These are phyloP conservation scores for Fistularia commersonii DNA, from an alignment of 2,797 vertebrate genomes.

Conservation along the genomic window DNA sequence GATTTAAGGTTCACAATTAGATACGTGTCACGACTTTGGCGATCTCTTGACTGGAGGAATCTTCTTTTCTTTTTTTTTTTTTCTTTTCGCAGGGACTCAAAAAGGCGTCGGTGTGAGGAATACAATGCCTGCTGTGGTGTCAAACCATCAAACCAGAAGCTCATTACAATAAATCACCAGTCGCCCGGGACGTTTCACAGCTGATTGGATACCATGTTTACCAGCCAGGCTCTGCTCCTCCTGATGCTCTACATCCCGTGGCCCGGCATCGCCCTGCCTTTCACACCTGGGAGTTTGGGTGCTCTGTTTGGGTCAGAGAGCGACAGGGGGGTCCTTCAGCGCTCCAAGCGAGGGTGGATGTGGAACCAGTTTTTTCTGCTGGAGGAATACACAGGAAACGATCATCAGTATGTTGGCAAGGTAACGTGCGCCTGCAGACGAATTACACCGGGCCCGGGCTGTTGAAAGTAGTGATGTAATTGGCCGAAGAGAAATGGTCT, in stretches of 20 bases:
- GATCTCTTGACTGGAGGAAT: too few species aligned
- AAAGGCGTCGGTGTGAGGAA: slow-evolving; percentile 55
- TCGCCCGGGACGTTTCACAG: slow-evolving; percentile 50
- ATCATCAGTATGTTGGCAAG: slow-evolving; percentile 97
- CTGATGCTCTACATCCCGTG: slow-evolving; percentile 65
- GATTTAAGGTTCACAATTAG: too few species aligned
- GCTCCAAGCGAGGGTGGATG: slow-evolving; percentile 97
- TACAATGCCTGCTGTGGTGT: slow-evolving; percentile 73
- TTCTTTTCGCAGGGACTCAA: slow-evolving; percentile 44
- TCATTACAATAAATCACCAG: slow-evolving; percentile 59
- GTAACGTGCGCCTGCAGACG: slow-evolving; percentile 71
- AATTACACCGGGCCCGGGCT: slow-evolving; percentile 49
- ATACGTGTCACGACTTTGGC: too few species aligned
- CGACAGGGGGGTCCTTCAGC: slow-evolving; percentile 80
- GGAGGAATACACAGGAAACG: slow-evolving; percentile 94
- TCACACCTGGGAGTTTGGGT: slow-evolving; percentile 74
- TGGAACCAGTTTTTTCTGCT: slow-evolving; percentile 99
- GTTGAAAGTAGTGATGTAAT: slow-evolving; percentile 50
- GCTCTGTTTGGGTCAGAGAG: slow-evolving; percentile 69
- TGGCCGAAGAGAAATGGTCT: slow-evolving; percentile 54
- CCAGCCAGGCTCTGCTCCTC: slow-evolving; percentile 66
- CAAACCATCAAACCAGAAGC: slow-evolving; percentile 52
- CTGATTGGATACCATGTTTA: slow-evolving; percentile 76
- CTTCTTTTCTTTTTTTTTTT: slow-evolving; percentile 30
- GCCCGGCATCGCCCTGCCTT: slow-evolving; percentile 62